These are phyloP conservation scores for Macrocentrus cingulum DNA, from an alignment of 1,140 invertebrate genomes.

Conservation along the genomic window DNA sequence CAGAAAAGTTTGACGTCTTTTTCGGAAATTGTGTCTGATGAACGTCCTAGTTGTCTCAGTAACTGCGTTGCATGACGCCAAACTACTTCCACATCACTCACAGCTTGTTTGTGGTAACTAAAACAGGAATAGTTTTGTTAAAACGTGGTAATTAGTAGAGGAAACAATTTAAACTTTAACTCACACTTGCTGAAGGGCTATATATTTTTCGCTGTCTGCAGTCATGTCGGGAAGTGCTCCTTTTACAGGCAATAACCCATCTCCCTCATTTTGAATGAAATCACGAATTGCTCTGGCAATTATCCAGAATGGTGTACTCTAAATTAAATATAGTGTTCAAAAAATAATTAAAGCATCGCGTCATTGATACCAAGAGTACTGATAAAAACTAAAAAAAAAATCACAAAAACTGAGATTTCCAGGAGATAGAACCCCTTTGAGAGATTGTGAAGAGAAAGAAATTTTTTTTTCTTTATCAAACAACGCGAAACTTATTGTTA, in stretches of 20 bases:
- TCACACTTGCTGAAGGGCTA: constrained; percentile 86
- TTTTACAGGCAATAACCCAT: constrained; percentile 79
- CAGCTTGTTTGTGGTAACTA: constrained; percentile 81
- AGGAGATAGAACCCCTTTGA: no score
- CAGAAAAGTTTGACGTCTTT: constrained; percentile 81
- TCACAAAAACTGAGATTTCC: constrained; percentile 22
- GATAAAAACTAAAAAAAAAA: constrained; percentile 23
- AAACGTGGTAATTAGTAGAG: neutral
- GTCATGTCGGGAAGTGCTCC: constrained; percentile 98
- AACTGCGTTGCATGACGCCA: constrained; percentile 79
- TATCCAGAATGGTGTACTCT: constrained; percentile 90
- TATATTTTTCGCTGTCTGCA: constrained; percentile 89
- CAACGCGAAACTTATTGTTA: no score
- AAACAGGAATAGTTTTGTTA: constrained; percentile 21
- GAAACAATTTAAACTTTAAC: no score
- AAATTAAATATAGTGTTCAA: no score
- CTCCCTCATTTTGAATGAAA: constrained; percentile 85
- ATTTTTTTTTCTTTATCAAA: no score
- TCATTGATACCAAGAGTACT: no score
- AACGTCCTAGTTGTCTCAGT: constrained; percentile 72
- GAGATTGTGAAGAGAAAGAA: no score
- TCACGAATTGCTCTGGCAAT: constrained; percentile 86
- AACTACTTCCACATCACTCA: constrained; percentile 78
- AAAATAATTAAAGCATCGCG: no score
- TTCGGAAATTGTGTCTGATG: constrained; percentile 74